phyloP scores from a whole-genome alignment of 2,888 invertebrate species.

The Panopea generosa region DNA sequence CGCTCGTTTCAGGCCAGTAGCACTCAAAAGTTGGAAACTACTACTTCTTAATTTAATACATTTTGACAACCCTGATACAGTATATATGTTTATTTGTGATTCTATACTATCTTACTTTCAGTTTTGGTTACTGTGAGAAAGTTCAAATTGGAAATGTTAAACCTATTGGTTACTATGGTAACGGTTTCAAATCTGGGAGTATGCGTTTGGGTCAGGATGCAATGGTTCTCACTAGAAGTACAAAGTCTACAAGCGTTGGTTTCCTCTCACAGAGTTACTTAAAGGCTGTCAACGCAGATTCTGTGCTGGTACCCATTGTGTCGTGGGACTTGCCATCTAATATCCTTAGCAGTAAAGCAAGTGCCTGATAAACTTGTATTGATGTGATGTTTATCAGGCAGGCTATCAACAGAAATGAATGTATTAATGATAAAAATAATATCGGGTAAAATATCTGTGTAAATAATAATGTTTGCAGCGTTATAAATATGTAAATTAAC shows the following conservation, averaged over 20 bases:
- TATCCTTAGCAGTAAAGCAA: constrained; percentile 80
- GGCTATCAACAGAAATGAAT: no score
- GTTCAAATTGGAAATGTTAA: constrained; percentile 71
- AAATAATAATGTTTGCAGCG: no score
- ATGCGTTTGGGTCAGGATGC: constrained; percentile 84
- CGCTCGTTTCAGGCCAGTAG: no score
- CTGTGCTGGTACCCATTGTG: constrained; percentile 82
- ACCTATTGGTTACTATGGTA: constrained; percentile 84
- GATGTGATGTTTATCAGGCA: no score
- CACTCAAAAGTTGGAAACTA: no score
- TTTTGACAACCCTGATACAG: no score
- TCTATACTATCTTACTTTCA: constrained; percentile 60
- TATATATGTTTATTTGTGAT: no score
- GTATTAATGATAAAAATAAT: no score
- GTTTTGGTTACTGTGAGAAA: constrained; percentile 83
- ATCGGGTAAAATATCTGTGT: no score
- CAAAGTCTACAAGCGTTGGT: constrained; percentile 76
- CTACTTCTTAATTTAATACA: no score
- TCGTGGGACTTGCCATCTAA: constrained; percentile 75
- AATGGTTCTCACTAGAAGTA: constrained; percentile 79
- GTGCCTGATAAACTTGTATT: no score
- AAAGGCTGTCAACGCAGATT: constrained; percentile 75
- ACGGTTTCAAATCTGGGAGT: constrained; percentile 84
- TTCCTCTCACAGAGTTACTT: constrained; percentile 82
- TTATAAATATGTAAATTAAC: no score